Evolutionary conservation across 2,797 vertebrate genomes (phyloP).

Genomic region (Ataeniobius toweri): DNA sequence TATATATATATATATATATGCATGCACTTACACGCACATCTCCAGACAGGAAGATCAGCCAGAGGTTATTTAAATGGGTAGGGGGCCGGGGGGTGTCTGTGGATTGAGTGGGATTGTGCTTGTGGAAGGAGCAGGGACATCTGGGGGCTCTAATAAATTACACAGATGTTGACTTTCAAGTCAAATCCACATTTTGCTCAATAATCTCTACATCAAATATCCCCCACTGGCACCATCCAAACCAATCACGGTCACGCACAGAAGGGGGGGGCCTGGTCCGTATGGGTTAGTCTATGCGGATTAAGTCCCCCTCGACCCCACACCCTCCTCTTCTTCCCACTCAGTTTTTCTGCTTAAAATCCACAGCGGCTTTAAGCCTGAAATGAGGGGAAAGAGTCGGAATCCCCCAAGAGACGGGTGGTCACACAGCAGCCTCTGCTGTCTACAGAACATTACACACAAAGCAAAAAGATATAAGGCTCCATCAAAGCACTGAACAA

Average conservation of each 20-base stretch:
- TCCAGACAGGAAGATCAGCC: constrained; percentile 52
- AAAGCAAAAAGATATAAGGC: not conserved
- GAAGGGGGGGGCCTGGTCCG: constrained; percentile 11
- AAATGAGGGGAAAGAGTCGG: constrained; percentile 39
- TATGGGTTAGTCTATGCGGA: constrained; percentile 42
- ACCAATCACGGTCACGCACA: constrained; percentile 60
- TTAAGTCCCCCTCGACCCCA: constrained; percentile 35
- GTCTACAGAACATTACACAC: constrained; percentile 1
- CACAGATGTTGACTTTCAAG: constrained; percentile 72
- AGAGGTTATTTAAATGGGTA: constrained; percentile 43
- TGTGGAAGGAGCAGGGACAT: constrained; percentile 14
- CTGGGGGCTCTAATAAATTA: constrained; percentile 52
- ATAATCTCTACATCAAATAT: constrained; percentile 70
- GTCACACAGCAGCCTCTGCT: not conserved
- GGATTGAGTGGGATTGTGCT: constrained; percentile 16
- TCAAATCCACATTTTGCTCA: constrained; percentile 63
- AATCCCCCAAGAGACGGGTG: constrained; percentile 35
- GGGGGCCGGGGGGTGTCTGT: constrained; percentile 1
- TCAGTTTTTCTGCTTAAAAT: constrained; percentile 45
- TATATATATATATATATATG: constrained; percentile 18
- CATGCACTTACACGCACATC: constrained; percentile 34
- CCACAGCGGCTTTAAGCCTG: constrained; percentile 59
- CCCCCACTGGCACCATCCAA: constrained; percentile 57
- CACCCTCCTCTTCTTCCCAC: not conserved
- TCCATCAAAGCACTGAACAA: not conserved